Percentiles rank a stretch among this genome's conserved stretches.
These are phyloP conservation scores for Lepilemur septentrionalis DNA, from an alignment of 2,797 vertebrate genomes.

Conservation along the genomic window DNA sequence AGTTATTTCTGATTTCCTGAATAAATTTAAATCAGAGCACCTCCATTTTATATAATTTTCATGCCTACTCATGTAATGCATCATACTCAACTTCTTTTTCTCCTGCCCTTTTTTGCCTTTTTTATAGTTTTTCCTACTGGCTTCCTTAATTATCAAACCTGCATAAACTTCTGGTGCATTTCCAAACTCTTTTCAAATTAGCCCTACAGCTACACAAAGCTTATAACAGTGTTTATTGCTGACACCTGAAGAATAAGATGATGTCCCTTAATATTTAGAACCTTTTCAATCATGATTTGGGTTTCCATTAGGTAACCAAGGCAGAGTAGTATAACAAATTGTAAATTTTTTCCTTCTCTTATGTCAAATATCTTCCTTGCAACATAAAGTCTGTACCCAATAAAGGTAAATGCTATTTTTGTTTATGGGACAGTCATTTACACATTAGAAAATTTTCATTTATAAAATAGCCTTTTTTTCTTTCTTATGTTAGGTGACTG, in stretches of 20 bases:
- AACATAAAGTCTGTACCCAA: neutral
- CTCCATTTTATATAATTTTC: neutral
- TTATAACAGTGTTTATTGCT: slow-evolving; percentile 5
- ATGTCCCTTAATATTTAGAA: neutral
- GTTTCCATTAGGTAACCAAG: neutral
- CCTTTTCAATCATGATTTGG: neutral
- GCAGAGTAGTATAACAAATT: neutral
- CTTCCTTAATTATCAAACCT: slow-evolving; percentile 12
- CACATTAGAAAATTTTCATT: slow-evolving; percentile 14
- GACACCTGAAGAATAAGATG: neutral
- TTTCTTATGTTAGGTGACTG: slow-evolving; percentile 43
- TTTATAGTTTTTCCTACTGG: neutral
- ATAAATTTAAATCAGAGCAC: neutral
- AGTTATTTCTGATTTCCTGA: slow-evolving; percentile 27
- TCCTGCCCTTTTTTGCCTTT: neutral
- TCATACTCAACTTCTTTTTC: neutral
- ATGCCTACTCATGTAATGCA: neutral
- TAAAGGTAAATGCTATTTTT: slow-evolving; percentile 64
- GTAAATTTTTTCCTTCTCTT: neutral
- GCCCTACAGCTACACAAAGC: neutral
- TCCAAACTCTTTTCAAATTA: neutral
- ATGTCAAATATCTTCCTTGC: slow-evolving; percentile 41
- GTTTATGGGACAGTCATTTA: neutral
- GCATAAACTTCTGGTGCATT: neutral
- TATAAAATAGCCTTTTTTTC: neutral